These are phyloP conservation scores for Gymnoscelis rufifasciata DNA, from an alignment of 2,888 invertebrate genomes.

Conservation along the genomic window DNA sequence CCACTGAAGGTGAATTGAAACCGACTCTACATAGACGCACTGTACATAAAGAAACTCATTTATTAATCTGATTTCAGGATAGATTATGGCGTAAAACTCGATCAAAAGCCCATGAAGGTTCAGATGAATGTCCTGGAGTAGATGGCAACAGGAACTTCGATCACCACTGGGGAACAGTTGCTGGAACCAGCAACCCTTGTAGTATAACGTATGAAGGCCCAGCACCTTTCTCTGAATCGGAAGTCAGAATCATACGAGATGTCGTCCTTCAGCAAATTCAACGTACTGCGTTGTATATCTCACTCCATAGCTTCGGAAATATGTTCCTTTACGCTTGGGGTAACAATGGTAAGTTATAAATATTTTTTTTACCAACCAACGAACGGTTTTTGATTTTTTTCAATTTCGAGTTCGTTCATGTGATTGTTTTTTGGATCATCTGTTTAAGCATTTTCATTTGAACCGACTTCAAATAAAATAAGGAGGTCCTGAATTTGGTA, in stretches of 20 bases:
- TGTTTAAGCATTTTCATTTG: too few relatives aligned
- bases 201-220: constrained; percentile 82
- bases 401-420: too few relatives aligned
- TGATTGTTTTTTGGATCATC: too few relatives aligned
- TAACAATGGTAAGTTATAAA: constrained; percentile 64
- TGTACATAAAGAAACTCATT: too few relatives aligned
- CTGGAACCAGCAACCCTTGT: constrained; percentile 75
- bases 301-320: constrained; percentile 86
- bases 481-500: too few relatives aligned
- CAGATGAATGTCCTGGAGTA: constrained; percentile 81
- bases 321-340: constrained; percentile 86
- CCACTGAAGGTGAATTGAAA: too few relatives aligned
- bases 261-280: constrained; percentile 68
- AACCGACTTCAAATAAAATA: too few relatives aligned
- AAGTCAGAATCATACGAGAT: constrained; percentile 80
- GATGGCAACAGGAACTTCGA: constrained; percentile 90
- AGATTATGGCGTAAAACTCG: constrained; percentile 86
- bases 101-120: constrained; percentile 59
- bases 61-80: constrained; percentile 52
- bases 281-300: constrained; percentile 82
- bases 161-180: constrained; percentile 82
- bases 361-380: constrained; percentile 1
- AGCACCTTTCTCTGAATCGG: constrained; percentile 83
- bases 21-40: too few relatives aligned
- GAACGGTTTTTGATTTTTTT: too few relatives aligned